phyloP scores from a whole-genome alignment of 2,797 vertebrate species.

The Cossypha heuglini region DNA sequence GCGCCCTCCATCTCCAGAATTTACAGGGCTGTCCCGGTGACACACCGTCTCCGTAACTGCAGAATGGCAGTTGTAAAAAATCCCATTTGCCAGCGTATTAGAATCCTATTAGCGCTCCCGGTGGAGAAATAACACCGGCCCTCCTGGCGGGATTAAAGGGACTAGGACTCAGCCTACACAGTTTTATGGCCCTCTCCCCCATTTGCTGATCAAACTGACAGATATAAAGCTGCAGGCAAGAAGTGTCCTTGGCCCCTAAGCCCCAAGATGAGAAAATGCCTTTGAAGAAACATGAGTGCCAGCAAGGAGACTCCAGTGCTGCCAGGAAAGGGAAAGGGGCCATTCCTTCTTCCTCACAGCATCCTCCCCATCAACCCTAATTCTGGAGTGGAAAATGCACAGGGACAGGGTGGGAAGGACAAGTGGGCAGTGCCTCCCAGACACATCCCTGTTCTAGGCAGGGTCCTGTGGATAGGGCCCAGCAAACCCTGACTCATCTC shows the following conservation, averaged over 20 bases:
- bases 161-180: conserved; percentile 49
- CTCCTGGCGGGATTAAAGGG: conserved; percentile 75
- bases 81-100: conserved; percentile 80
- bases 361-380: not conserved
- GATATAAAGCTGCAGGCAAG: conserved; percentile 71
- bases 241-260: conserved; percentile 74
- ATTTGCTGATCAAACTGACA: conserved; percentile 68
- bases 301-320: not conserved
- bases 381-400: not conserved
- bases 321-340: not conserved
- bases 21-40: conserved; percentile 71
- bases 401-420: not conserved
- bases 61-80: conserved; percentile 82
- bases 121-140: conserved; percentile 70
- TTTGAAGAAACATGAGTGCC: not conserved
- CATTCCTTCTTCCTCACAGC: not conserved
- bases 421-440: accelerated
- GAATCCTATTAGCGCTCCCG: conserved; percentile 79
- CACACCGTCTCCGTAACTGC: conserved; percentile 67
- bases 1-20: conserved; percentile 35
- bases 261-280: conserved; percentile 9
- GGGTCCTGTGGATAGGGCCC: accelerated
- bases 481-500: accelerated
- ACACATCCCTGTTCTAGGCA: accelerated
- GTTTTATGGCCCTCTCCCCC: conserved; percentile 65